Base-by-base conservation (phyloP, 2,888 invertebrate genomes). In the Caenorhabditis macrosperma region DNA sequence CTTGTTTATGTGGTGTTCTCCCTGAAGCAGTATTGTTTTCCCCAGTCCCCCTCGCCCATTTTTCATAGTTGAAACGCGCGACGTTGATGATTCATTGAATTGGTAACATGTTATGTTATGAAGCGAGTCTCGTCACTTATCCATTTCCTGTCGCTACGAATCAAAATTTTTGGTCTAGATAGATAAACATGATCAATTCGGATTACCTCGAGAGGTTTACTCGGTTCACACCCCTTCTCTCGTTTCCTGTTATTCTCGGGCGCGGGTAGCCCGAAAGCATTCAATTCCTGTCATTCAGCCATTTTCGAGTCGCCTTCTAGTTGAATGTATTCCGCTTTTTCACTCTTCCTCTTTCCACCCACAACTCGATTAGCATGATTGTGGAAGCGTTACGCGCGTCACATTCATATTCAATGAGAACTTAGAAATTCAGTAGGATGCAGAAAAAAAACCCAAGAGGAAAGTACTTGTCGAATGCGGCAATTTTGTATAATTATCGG, bases 381-480 rank as follows among this genome's bases (percentile, higher is more conserved):
- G 15, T 24, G 48, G 48, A 22, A 48, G 24, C 6, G 24, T 10
- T 22, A 20, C 46, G 4, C 22, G 17, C 46, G 22, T 48, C 48
- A 22, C 48, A 48, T 48, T 48, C 48, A 48, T 48, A 48, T 48
- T 48, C 48, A 48, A 48, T 48, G 22, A 46, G 15, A 20, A 24
- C 1, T 48, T 24, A 17, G 24, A 48, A 24, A 48, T 48, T 22
- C 24, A 24, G 48, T 24, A 48, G 24, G 24, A 22, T 2, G 10
- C 22, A 24, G 24, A 15, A 38, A 38, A 38, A 33, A 10, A 33
- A 33, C 6, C 6, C 33, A 10, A 33, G 33, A 7, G 33, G 6
- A 33, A 33, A 33, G 10, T 33, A 7, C 33, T 33, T 33, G 33
- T 33, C 5, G 33, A 4, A 17, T 7, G 1, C 7, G 7, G 20